A percentile compares a stretch with the other conserved stretches of the same genome.
Conservation (phyloP, 2,113 vertebrate genomes). For the Apteryx mantelli region DNA sequence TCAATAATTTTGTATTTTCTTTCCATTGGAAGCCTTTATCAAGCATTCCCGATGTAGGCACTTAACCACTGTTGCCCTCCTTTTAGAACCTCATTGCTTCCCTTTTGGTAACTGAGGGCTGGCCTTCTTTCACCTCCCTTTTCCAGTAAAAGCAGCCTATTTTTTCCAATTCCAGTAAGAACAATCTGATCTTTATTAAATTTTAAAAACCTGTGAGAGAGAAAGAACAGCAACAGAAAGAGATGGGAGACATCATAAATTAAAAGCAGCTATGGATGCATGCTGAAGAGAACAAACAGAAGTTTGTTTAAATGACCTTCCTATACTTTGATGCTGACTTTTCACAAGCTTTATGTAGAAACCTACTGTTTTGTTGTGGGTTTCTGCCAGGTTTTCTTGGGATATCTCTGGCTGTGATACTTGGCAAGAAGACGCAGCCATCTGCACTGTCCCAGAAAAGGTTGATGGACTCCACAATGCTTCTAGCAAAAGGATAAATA, state of each 20-base stretch:
- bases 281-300: neutral
- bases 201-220: neutral
- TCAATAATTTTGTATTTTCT: neutral
- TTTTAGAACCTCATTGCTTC: neutral
- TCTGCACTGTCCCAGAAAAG: neutral
- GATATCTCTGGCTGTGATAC: neutral
- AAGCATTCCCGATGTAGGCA: accelerated
- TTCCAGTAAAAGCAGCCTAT: neutral
- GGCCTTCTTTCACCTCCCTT: neutral
- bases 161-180: neutral
- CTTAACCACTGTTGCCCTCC: neutral
- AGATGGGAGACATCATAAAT: neutral
- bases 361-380: neutral
- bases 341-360: neutral
- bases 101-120: neutral
- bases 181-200: neutral
- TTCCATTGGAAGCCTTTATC: neutral
- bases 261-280: neutral
- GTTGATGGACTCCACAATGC: accelerated
- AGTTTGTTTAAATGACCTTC: neutral
- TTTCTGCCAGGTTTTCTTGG: neutral
- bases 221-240: neutral
- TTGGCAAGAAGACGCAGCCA: neutral
- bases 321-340: neutral
- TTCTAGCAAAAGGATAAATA: neutral